A percentile compares a stretch with the other conserved stretches of the same genome.
These are phyloP conservation scores for Caenorhabditis remanei DNA, from an alignment of 1,140 invertebrate species.

Conservation along the genomic window DNA sequence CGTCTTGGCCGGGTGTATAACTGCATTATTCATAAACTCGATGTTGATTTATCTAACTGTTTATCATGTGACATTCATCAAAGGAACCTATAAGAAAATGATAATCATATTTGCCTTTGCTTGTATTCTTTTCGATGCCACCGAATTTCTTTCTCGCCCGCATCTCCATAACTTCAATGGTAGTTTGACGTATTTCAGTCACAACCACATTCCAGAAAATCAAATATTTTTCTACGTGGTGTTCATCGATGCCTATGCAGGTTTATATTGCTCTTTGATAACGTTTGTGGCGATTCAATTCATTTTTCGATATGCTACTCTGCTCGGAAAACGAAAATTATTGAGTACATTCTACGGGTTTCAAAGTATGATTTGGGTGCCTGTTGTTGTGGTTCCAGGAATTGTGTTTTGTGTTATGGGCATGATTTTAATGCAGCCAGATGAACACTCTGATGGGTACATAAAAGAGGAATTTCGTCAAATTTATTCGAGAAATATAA, in stretches of 20 bases:
- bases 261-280: not conserved
- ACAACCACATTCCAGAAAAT: not conserved
- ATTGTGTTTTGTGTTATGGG: not conserved
- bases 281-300: not conserved
- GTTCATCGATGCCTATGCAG: not conserved
- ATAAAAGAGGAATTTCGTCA: not conserved
- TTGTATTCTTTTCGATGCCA: not conserved
- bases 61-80: not conserved
- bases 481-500: not conserved
- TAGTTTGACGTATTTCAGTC: not conserved
- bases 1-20: not conserved
- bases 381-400: not conserved
- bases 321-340: not conserved
- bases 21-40: not conserved
- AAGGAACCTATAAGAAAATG: not conserved
- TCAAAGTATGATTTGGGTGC: not conserved
- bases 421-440: not conserved
- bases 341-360: not conserved
- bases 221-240: not conserved
- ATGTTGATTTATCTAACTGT: not conserved
- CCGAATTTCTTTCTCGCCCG: not conserved
- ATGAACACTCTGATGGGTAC: not conserved
- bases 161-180: conserved; percentile 1
- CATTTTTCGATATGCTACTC: not conserved
- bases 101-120: not conserved